phyloP scores from a whole-genome alignment of 2,888 invertebrate genomes.

The Drosophila formosana region DNA sequence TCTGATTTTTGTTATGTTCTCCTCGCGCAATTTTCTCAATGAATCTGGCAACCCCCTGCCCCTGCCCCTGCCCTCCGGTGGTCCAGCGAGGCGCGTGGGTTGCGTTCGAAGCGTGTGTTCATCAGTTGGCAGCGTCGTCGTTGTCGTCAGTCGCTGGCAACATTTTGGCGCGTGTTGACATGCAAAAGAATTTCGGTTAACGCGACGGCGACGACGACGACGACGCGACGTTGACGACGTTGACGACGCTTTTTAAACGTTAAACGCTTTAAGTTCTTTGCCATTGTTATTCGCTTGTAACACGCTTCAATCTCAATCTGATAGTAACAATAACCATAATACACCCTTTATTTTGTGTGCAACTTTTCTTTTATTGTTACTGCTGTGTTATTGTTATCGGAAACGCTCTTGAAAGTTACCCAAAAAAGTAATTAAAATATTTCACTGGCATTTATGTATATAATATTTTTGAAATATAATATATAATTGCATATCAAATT shows the following conservation, averaged over 20 bases:
- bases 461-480: slow-evolving; percentile 1
- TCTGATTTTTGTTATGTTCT: slow-evolving; percentile 74
- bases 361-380: slow-evolving; percentile 8
- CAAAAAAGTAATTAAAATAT: slow-evolving; percentile 49
- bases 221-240: slow-evolving; percentile 21
- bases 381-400: slow-evolving; percentile 21
- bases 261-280: slow-evolving; percentile 68
- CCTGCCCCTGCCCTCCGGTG: background rate
- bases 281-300: slow-evolving; percentile 51
- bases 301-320: slow-evolving; percentile 44
- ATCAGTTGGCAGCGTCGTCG: slow-evolving; percentile 45
- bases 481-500: background rate
- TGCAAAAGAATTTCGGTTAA: slow-evolving; percentile 79
- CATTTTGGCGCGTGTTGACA: slow-evolving; percentile 85
- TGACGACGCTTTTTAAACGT: slow-evolving; percentile 75
- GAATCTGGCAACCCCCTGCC: slow-evolving; percentile 44
- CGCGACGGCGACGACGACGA: slow-evolving; percentile 38
- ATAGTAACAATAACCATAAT: slow-evolving; percentile 29
- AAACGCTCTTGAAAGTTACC: slow-evolving; percentile 12
- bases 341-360: slow-evolving; percentile 8
- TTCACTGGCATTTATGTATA: background rate
- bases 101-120: slow-evolving; percentile 26
- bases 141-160: slow-evolving; percentile 83
- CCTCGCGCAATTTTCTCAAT: slow-evolving; percentile 56
- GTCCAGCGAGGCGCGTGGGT: slow-evolving; percentile 14